Conservation (phyloP, 2,888 invertebrate species). For the Matsumyia berberina region DNA sequence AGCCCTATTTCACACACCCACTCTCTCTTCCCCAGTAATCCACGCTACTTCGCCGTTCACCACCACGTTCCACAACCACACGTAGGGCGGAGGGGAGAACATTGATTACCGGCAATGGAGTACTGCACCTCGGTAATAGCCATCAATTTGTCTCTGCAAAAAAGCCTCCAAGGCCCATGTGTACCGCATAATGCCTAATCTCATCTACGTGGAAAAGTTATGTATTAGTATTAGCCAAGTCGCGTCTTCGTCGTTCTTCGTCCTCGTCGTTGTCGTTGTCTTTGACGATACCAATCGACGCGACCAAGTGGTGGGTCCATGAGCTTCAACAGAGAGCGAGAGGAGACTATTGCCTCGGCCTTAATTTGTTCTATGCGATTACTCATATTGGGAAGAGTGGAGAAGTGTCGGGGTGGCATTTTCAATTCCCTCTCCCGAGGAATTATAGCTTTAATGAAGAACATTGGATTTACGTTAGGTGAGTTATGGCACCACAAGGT, state of each 20-base stretch:
- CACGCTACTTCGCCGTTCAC: constrained; percentile 29
- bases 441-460: constrained; percentile 68
- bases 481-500: constrained; percentile 63
- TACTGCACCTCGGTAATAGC: constrained; percentile 74
- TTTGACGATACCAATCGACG: constrained; percentile 39
- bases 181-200: constrained; percentile 72
- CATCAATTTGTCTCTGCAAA: constrained; percentile 73
- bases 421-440: constrained; percentile 55
- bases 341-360: constrained; percentile 44
- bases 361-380: constrained; percentile 73
- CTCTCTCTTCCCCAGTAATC: constrained; percentile 40
- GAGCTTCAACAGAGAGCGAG: constrained; percentile 16
- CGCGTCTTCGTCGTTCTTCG: constrained; percentile 27
- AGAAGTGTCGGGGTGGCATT: constrained; percentile 55
- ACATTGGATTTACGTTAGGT: constrained; percentile 75
- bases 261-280: constrained; percentile 43
- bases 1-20: constrained; percentile 75
- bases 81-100: constrained; percentile 25
- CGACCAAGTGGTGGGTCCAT: constrained; percentile 63
- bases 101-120: constrained; percentile 69
- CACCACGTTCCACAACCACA: constrained; percentile 48
- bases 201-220: constrained; percentile 75
- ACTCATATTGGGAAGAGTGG: constrained; percentile 65
- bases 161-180: constrained; percentile 57
- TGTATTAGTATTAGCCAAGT: constrained; percentile 70